Evolutionary conservation across 2,113 vertebrate species (phyloP), one percentile per base, ranked within the genome.

Genomic region (Bujurquina vittata): DNA sequence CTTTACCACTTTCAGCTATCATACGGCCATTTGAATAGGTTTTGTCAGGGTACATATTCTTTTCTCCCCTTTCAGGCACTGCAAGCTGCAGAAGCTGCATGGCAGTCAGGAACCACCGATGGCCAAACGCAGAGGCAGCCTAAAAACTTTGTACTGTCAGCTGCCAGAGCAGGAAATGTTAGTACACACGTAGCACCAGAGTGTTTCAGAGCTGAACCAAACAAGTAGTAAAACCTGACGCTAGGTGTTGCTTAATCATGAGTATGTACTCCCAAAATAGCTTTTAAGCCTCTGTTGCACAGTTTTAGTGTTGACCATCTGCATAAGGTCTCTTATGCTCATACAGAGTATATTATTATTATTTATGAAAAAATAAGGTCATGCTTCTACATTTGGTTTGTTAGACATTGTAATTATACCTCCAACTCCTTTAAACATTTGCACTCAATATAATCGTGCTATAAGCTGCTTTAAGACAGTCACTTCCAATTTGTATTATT

Each of bases 161-260:
- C 95, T 97, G 58, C 97, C 96, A 49, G 96, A 95, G 20, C 88
- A 97, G 84, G 96, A 98, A 79, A 94, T 96, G 98, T 99, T 85
- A 95, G 94, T 87, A 72, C 77, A 83, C 63, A 73, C 60, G 61
- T 10, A n/a, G 14, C 52, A 43, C 22, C 23, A 40, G 14, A 35
- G 31, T 18, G 10, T 55, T 69, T 52, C 40, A 57, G 54, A 75
- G 52, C 26, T 55, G 26, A 23, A 46, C 40, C 29, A 12, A 73
- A 60, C 76, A 10, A 87, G 87, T 75, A 29, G 81, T 86, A 80
- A 85, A 84, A 81, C 77, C 57, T 59, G 55, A 88, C 78, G 33
- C 83, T 54, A 18, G 63, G 55, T 78, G 58, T 77, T 69, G 46
- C 83, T 81, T 61, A 40, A 60, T 83, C 43, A 61, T 20, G 31